Percentiles rank a stretch among this genome's conserved stretches.
phyloP scores from a whole-genome alignment of 2,113 vertebrate species.

The Tachysurus fulvidraco region DNA sequence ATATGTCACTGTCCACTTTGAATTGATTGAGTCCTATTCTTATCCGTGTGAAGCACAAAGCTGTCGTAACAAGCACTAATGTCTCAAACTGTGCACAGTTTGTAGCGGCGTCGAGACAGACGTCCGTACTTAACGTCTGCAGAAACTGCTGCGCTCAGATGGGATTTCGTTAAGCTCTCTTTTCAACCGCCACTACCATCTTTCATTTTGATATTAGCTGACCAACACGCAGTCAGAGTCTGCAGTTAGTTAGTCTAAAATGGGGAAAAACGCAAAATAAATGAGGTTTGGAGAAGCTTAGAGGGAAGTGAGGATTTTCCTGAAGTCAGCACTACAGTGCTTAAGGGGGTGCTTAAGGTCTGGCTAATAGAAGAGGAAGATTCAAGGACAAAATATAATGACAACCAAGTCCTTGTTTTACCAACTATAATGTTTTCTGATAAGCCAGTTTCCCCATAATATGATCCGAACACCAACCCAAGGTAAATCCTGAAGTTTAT shows the following conservation, averaged over 20 bases:
- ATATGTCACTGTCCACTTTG: slow-evolving; percentile 63
- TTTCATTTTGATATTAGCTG: slow-evolving; percentile 9
- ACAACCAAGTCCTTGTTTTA: background rate
- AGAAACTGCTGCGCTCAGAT: slow-evolving; percentile 41
- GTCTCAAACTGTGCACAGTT: slow-evolving; percentile 58
- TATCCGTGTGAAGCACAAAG: slow-evolving; percentile 14
- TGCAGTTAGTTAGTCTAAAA: slow-evolving; percentile 33
- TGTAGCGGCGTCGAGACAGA: slow-evolving; percentile 62
- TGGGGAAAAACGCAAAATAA: slow-evolving; percentile 45
- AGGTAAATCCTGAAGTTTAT: background rate
- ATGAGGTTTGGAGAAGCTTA: slow-evolving; percentile 54
- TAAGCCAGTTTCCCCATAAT: background rate
- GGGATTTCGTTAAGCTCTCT: slow-evolving; percentile 45
- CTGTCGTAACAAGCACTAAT: background rate
- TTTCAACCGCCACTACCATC: background rate
- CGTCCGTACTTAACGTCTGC: slow-evolving; percentile 41
- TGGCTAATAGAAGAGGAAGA: background rate
- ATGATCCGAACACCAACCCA: background rate
- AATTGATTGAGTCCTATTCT: slow-evolving; percentile 47
- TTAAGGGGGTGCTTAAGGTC: background rate
- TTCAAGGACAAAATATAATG: background rate
- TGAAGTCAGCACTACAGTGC: slow-evolving; percentile 36
- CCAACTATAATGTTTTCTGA: background rate
- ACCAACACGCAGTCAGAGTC: background rate
- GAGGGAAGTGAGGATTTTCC: slow-evolving; percentile 12